Percentiles rank a stretch among this genome's conserved stretches.
phyloP scores from a whole-genome alignment of 2,888 invertebrate genomes.

The Podotricha telesiphe region DNA sequence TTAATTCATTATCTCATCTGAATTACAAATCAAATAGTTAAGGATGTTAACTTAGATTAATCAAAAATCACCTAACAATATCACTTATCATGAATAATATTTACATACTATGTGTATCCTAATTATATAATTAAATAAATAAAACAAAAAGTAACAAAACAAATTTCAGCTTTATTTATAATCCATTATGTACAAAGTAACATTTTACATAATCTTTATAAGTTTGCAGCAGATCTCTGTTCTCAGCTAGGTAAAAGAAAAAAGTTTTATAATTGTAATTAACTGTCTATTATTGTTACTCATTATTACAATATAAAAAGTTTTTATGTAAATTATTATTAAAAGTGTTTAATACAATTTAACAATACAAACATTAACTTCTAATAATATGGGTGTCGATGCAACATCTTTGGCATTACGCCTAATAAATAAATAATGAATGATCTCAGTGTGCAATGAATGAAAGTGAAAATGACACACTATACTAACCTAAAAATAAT shows the following conservation, averaged over 20 bases:
- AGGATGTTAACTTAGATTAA: too few relatives aligned
- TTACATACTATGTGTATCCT: too few relatives aligned
- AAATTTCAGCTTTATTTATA: conserved; percentile 4
- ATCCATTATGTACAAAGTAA: conserved; percentile 1
- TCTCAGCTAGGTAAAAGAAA: not conserved
- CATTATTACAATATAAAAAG: not conserved
- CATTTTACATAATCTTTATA: conserved; percentile 4
- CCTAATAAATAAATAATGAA: conserved; percentile 32
- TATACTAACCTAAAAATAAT: conserved; percentile 10
- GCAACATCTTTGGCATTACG: conserved; percentile 27
- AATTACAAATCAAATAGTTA: too few relatives aligned
- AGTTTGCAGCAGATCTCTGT: not conserved
- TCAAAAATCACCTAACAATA: too few relatives aligned
- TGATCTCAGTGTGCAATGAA: conserved; percentile 22
- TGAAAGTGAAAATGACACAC: conserved; percentile 21
- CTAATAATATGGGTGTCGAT: not conserved
- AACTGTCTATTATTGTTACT: not conserved
- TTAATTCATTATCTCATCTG: too few relatives aligned
- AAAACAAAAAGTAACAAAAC: not conserved
- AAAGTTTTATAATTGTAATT: not conserved
- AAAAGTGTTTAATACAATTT: not conserved
- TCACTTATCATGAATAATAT: too few relatives aligned
- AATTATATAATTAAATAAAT: not conserved
- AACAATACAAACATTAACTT: not conserved
- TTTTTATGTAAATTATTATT: not conserved